A percentile compares a stretch with the other conserved stretches of the same genome.
phyloP scores from a whole-genome alignment of 2,888 invertebrate genomes.

The Diarsia mendica region DNA sequence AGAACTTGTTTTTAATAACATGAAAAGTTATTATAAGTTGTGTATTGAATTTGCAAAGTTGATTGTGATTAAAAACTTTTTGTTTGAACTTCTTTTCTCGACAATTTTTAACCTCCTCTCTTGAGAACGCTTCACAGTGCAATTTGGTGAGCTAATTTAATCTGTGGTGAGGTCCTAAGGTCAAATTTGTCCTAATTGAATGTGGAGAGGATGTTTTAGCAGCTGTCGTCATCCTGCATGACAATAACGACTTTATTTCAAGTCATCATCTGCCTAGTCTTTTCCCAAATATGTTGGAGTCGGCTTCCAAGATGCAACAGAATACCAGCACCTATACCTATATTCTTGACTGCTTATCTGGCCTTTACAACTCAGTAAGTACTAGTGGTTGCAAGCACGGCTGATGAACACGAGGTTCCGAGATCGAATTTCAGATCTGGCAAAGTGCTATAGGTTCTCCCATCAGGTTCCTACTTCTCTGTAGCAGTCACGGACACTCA shows the following conservation, averaged over 20 bases:
- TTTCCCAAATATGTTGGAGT: not conserved
- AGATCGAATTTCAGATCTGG: no score
- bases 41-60: not conserved
- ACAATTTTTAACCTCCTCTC: conserved; percentile 19
- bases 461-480: no score
- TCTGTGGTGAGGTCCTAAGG: no score
- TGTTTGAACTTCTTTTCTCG: conserved; percentile 1
- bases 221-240: not conserved
- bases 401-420: no score
- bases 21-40: not conserved
- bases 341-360: no score
- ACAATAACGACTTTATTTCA: not conserved
- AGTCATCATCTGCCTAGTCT: not conserved
- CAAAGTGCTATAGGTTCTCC: no score
- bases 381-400: no score
- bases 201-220: not conserved
- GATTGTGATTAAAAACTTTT: conserved; percentile 2
- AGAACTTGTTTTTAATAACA: not conserved
- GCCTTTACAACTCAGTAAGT: no score
- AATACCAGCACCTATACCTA: no score
- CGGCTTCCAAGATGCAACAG: no score
- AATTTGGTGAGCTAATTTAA: conserved; percentile 6
- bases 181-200: not conserved
- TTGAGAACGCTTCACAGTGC: not conserved
- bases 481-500: no score